Evolutionary conservation across 2,888 invertebrate species (phyloP), one percentile per base, ranked within the genome.

Genomic region (Drosophila tanythrix): DNA sequence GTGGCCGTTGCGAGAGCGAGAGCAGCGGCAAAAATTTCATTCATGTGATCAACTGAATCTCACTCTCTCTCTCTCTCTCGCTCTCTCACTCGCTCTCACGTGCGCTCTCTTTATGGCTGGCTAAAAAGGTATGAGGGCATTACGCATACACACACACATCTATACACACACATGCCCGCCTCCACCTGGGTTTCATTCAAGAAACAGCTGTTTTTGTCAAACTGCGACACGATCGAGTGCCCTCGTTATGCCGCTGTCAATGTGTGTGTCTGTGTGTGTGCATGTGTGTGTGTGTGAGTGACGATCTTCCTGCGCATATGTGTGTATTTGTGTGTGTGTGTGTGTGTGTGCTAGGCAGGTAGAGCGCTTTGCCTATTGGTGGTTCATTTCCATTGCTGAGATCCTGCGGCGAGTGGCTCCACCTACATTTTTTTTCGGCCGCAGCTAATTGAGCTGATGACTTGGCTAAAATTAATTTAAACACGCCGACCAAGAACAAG

Each of bases 181-280:
- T 79, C 88, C 86, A 83, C 79, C 74, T 85, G 83, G 81, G 63
- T 65, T 86, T 88, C 86, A 89, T 85, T 87, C 83, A 88, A 70
- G 73, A 88, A 88, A 90, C 86, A 90, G 88, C 90, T 86, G 90
- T 83, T 87, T 75, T 60, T 70, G 81, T 74, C 76, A 81, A 76
- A 81, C 81, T 76, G 82, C 80, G 75, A 83, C 79, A 77, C 83
- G 90, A 89, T 89, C 90, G 85, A 88, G 89, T 86, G 90, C 81
- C 85, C 85, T 85, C 88, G 89, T 89, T 85, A 88, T 88, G 89
- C 82, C 63, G 75, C 62, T 82, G 68, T 68, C 73, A 7, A 13
- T 70, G 65, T 76, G 36, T 48, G 21, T 35, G 59, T 48, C 51
- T 71, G 4, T 60, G 52, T 65, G 56, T 64, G 55, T 15, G 53